Evolutionary conservation across 1,140 invertebrate species (phyloP).

Genomic region (Neodiprion fabricii): DNA sequence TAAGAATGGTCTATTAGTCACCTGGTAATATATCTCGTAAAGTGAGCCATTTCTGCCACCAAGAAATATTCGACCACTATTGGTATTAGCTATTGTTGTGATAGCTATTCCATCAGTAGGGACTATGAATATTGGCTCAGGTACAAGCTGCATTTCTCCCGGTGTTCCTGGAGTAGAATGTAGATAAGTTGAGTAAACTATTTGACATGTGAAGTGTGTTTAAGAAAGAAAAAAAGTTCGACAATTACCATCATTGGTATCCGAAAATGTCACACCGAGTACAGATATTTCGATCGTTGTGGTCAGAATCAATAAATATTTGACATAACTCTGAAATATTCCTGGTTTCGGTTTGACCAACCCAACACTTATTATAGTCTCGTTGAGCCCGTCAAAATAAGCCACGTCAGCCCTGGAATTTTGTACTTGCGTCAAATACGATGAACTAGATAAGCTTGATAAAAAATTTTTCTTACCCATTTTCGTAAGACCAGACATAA

Average conservation of each 20-base stretch:
- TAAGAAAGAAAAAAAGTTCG: conserved; percentile 1
- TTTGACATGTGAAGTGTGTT: conserved; percentile 19
- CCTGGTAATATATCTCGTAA: conserved; percentile 96
- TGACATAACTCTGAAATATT: conserved; percentile 91
- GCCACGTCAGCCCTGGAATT: conserved; percentile 80
- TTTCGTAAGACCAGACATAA: conserved; percentile 78
- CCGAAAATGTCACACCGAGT: conserved; percentile 76
- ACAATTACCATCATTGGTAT: conserved; percentile 59
- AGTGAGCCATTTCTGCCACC: conserved; percentile 93
- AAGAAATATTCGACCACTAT: conserved; percentile 90
- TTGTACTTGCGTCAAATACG: neutral
- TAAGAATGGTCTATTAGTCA: conserved; percentile 44
- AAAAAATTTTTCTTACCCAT: conserved; percentile 43
- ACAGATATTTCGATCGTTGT: conserved; percentile 94
- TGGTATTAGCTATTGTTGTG: conserved; percentile 81
- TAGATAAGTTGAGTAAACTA: conserved; percentile 57
- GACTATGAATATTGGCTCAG: conserved; percentile 91
- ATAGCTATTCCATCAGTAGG: conserved; percentile 92
- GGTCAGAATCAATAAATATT: conserved; percentile 88
- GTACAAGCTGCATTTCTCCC: conserved; percentile 90
- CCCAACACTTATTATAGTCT: conserved; percentile 88
- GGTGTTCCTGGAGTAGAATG: conserved; percentile 51
- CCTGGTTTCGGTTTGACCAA: conserved; percentile 84
- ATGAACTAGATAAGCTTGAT: neutral
- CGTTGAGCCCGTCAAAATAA: conserved; percentile 91